Percentiles rank a stretch among this genome's conserved stretches.
phyloP scores from a whole-genome alignment of 2,888 invertebrate genomes.

The Meteorus colon region DNA sequence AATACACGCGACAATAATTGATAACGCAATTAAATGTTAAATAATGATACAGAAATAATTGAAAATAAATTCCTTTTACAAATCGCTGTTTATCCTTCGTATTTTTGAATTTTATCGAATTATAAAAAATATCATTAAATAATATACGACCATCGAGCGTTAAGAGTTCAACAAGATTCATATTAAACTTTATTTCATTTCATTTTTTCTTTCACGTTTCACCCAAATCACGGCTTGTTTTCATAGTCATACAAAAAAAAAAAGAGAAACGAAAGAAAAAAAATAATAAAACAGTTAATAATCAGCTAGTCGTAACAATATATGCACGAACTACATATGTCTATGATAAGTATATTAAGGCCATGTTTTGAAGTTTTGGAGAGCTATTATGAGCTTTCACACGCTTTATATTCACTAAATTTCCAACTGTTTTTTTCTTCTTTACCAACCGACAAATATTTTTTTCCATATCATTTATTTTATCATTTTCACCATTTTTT shows the following conservation, averaged over 20 bases:
- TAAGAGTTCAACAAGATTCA: constrained; percentile 32
- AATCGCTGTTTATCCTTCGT: background rate
- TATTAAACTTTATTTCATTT: constrained; percentile 34
- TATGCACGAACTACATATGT: constrained; percentile 52
- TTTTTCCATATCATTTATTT: background rate
- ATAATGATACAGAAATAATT: constrained; percentile 34
- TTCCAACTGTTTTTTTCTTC: constrained; percentile 60
- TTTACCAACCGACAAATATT: background rate
- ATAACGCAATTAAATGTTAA: constrained; percentile 24
- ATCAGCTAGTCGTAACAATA: constrained; percentile 53
- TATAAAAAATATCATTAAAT: constrained; percentile 30
- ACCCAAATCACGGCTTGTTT: constrained; percentile 25
- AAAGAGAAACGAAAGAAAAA: constrained; percentile 13
- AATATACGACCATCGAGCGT: constrained; percentile 33
- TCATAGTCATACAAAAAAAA: background rate
- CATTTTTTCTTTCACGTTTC: constrained; percentile 25
- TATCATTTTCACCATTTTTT: background rate
- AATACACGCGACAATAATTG: constrained; percentile 37
- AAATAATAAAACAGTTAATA: constrained; percentile 28
- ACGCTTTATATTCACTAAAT: constrained; percentile 50
- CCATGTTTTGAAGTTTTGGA: constrained; percentile 65
- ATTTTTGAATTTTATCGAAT: background rate
- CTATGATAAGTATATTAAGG: constrained; percentile 68
- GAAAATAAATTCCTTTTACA: background rate
- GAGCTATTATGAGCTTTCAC: constrained; percentile 53